Evolutionary conservation across 2,113 vertebrate species (phyloP), one percentile per base, ranked within the genome.

Genomic region (Procavia capensis): DNA sequence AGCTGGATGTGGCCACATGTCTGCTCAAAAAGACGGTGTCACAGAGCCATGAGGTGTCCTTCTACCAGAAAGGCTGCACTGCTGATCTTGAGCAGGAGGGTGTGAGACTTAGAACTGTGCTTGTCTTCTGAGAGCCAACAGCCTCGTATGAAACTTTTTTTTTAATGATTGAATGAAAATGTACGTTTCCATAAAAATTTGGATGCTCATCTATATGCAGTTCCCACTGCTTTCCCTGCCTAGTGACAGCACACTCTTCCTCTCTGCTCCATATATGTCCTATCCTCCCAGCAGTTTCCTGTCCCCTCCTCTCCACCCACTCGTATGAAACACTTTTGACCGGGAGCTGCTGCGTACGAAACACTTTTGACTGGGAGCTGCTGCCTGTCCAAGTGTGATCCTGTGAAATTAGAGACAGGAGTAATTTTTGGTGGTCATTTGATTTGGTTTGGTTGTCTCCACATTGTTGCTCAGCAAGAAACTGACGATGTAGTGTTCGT

Each of bases 381-480:
- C 82, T 88, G 43, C 36, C 66, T 1, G 24, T 54, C 39, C 2
- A 68, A 92, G 43, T 22, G 11, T n/a, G 5, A 50, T 24, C 27
- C 31, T 34, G 36, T 1, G 34, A 61, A 76, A 24, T 92, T 54
- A 45, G 24, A 50, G 68, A 82, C 36, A 92, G 45, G 20, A 81
- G 17, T 61, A 6, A 88, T 95, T 64, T 87, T 93, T 68, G 14
- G 2, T 93, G 63, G 13, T n/a, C n/a, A n/a, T n/a, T n/a, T n/a
- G n/a, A n/a, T 72, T 80, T 87, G 45, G 50, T 70, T 88, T 93
- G 72, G 16, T 86, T 47, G 13, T 43, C 66, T 45, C 45, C 36
- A 80, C 6, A n/a, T 68, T 90, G 39, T 90, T 66, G 36, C 34
- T 90, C 72, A 84, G 47, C 47, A 91, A 43, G 63, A 91, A 80